These are phyloP conservation scores for Anoura caudifer DNA, from an alignment of 2,113 vertebrate genomes.

Conservation along the genomic window DNA sequence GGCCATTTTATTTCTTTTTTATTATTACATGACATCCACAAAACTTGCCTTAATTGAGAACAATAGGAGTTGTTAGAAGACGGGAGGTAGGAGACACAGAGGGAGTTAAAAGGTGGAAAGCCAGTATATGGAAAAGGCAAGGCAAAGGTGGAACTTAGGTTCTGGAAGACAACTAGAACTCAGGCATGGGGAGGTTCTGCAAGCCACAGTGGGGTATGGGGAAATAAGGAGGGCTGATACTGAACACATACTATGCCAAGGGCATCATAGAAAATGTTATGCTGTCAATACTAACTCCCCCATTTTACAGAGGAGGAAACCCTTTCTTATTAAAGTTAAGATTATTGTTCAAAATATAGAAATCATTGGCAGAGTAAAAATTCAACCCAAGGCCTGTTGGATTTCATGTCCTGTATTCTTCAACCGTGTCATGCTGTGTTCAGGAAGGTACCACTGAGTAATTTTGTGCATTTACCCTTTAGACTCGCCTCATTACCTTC, in stretches of 20 bases:
- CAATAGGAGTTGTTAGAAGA: background rate
- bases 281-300: background rate
- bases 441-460: background rate
- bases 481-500: background rate
- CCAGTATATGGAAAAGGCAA: background rate
- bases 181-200: background rate
- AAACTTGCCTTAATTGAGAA: background rate
- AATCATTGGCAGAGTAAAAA: background rate
- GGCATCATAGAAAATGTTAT: background rate
- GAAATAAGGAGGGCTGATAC: background rate
- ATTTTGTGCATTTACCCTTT: background rate
- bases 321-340: background rate
- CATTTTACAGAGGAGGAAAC: background rate
- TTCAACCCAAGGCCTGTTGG: background rate
- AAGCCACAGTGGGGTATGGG: background rate
- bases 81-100: fast-evolving
- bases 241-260: background rate
- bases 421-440: background rate
- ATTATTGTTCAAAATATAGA: background rate
- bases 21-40: background rate
- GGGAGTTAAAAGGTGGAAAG: background rate
- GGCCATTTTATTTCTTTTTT: background rate
- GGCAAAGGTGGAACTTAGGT: background rate
- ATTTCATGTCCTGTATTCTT: background rate
- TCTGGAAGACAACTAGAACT: background rate